These are phyloP conservation scores for Muntiacus reevesi DNA, from an alignment of 2,113 vertebrate species.

Conservation along the genomic window DNA sequence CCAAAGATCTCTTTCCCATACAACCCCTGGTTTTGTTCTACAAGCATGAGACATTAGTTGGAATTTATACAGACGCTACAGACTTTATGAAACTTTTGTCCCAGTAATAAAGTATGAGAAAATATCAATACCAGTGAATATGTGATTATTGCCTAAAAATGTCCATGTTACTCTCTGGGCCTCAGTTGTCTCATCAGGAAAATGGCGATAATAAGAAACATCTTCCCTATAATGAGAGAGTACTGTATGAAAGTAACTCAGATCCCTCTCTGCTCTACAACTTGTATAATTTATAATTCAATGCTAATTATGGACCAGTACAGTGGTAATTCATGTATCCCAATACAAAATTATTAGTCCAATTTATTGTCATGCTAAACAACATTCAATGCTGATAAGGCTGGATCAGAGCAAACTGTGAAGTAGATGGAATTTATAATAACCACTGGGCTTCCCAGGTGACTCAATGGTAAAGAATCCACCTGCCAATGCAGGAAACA, in stretches of 20 bases:
- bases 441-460: not conserved
- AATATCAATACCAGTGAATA: not conserved
- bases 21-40: not conserved
- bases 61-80: not conserved
- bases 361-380: not conserved
- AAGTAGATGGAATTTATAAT: not conserved
- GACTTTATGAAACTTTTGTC: not conserved
- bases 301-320: not conserved
- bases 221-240: not conserved
- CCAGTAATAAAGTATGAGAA: not conserved
- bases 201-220: not conserved
- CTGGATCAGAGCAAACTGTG: not conserved
- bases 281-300: not conserved
- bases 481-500: not conserved
- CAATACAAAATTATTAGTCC: conserved; percentile 6
- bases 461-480: not conserved
- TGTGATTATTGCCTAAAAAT: not conserved
- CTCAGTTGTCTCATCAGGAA: not conserved
- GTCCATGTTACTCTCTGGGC: not conserved
- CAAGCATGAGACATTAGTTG: not conserved
- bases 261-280: not conserved
- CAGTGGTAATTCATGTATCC: not conserved
- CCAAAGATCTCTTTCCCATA: not conserved
- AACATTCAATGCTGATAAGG: not conserved
- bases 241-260: not conserved